These are phyloP conservation scores for Poeciliopsis turrubarensis DNA, from an alignment of 2,113 vertebrate genomes.

Conservation along the genomic window DNA sequence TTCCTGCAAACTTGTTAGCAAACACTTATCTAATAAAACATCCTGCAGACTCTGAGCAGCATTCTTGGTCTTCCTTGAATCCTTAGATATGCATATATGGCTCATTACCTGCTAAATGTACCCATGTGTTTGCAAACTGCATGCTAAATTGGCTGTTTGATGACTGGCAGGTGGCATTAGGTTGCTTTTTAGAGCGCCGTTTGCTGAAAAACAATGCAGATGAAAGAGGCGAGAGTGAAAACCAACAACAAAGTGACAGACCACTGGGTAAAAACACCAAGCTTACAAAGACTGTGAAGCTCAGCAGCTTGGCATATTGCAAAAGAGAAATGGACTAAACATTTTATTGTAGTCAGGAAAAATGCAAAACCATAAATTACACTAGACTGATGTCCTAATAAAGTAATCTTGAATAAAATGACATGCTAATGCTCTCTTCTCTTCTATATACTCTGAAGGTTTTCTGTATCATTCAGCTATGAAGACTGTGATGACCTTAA, in stretches of 20 bases:
- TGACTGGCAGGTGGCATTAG: constrained; percentile 7
- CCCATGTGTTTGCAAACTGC: neutral
- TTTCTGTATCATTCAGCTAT: too few relatives aligned
- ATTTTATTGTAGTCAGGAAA: neutral
- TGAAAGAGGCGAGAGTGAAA: neutral
- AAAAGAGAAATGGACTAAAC: neutral
- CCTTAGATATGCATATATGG: neutral
- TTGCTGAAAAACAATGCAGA: neutral
- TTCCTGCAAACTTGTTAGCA: neutral
- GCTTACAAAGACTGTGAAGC: neutral
- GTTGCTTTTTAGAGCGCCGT: neutral
- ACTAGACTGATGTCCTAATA: neutral
- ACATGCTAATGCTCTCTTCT: too few relatives aligned
- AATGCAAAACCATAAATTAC: neutral
- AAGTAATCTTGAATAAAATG: neutral
- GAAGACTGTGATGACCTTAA: too few relatives aligned
- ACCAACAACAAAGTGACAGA: neutral
- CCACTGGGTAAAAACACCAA: neutral
- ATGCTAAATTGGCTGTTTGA: constrained; percentile 5
- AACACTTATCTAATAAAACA: neutral
- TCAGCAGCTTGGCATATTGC: neutral
- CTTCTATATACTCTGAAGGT: too few relatives aligned
- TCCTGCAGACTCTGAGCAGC: neutral
- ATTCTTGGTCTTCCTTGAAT: neutral
- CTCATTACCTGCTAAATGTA: constrained; percentile 20